Evolutionary conservation across 2,888 invertebrate genomes (phyloP), one percentile per base, ranked within the genome.

Genomic region (Diaphora mendica): DNA sequence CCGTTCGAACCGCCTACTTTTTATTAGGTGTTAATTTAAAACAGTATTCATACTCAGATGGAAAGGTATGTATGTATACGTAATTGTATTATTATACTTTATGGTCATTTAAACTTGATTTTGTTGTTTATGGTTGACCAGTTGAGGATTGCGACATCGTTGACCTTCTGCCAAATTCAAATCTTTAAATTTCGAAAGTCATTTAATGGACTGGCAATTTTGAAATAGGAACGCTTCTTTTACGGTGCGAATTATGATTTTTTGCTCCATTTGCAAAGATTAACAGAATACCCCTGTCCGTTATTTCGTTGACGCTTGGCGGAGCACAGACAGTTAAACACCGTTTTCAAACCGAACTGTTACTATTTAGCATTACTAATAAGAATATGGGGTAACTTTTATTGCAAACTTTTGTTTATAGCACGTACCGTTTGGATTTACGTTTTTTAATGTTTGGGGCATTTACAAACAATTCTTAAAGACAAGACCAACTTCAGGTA

Each of bases 261-360:
- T 83, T 78, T 79, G 77, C 74, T 78, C 79, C 79, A 82, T 86
- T 84, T 82, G 79, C 77, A 83, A 80, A 79, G 77, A 81, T 87
- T 85, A 87, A 84, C 85, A 87, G 87, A 86, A 86, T 86, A 81
- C 77, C 79, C 76, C 78, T 75, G 85, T 75, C 91, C 90, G 91
- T 92, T 91, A 91, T 82, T 80, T 78, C 78, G 85, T 88, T 90
- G 89, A 87, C 89, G 92, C 88, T 91, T 87, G 84, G 87, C 79
- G 77, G 87, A 87, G 82, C 90, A 91, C 89, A 88, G 85, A 91
- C 92, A 89, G 92, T 92, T 92, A 90, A 90, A 86, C 85, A 89
- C 89, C 91, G 90, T 90, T 92, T 62, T 90, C 83, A 75, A 87
- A 86, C 82, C 82, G 83, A 88, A 85, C 89, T 85, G 90, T 89